Conservation (phyloP, 2,888 invertebrate genomes). For the Sipha maydis region DNA sequence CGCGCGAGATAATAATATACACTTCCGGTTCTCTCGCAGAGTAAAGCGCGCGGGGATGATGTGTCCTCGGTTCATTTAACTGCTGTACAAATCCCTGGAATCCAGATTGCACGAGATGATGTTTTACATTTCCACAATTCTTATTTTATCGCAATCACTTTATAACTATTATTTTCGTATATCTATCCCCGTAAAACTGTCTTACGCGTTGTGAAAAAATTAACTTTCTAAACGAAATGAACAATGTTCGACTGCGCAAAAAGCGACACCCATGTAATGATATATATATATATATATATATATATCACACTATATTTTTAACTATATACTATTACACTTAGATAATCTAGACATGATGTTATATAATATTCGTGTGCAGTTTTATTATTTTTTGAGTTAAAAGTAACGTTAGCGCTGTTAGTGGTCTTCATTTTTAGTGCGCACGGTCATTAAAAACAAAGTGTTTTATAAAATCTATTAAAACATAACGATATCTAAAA, state of each 20-base stretch:
- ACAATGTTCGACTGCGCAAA: not conserved
- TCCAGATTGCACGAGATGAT: constrained; percentile 25
- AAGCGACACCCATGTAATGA: too few relatives aligned
- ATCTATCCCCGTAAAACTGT: not conserved
- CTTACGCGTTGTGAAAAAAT: not conserved
- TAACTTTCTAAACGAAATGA: not conserved
- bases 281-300: too few relatives aligned
- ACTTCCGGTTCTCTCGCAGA: constrained; percentile 3
- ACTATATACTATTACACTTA: too few relatives aligned
- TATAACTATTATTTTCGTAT: not conserved
- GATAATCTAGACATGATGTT: too few relatives aligned
- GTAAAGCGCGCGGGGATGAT: not conserved
- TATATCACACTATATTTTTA: too few relatives aligned
- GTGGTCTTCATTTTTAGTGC: too few relatives aligned
- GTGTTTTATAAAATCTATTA: too few relatives aligned
- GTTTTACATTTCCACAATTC: constrained; percentile 24
- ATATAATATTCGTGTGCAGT: too few relatives aligned
- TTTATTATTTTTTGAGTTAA: too few relatives aligned
- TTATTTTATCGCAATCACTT: not conserved
- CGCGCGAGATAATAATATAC: constrained; percentile 12
- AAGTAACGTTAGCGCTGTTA: too few relatives aligned
- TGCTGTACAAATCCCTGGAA: not conserved
- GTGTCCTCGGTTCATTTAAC: constrained; percentile 34
- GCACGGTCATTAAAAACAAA: too few relatives aligned
- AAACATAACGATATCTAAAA: too few relatives aligned